Evolutionary conservation across 2,888 invertebrate species (phyloP).

Genomic region (Drosophila atripex): DNA sequence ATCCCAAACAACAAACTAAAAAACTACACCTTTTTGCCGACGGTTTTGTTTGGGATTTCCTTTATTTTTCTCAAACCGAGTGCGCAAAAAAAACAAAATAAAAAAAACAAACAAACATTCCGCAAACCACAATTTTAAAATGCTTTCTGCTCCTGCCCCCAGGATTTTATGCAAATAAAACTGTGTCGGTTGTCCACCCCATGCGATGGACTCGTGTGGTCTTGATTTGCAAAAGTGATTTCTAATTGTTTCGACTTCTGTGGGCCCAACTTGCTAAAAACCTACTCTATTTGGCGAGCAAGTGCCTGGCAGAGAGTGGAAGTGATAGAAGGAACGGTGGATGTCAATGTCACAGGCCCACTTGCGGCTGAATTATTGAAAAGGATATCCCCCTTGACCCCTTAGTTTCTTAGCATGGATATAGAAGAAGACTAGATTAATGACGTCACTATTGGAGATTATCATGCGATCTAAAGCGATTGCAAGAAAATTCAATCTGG

Average conservation of each 20-base stretch:
- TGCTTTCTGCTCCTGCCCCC: neutral
- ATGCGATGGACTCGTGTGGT: conserved; percentile 55
- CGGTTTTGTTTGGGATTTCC: conserved; percentile 39
- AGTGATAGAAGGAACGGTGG: conserved; percentile 30
- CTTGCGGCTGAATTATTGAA: conserved; percentile 41
- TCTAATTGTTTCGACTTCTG: conserved; percentile 59
- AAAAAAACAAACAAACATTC: conserved; percentile 35
- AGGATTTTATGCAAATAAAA: conserved; percentile 64
- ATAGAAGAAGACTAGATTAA: conserved; percentile 58
- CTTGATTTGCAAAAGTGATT: conserved; percentile 63
- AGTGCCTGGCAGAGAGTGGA: neutral
- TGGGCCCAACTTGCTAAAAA: neutral
- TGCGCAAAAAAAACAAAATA: conserved; percentile 20
- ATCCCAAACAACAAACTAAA: conserved; percentile 14
- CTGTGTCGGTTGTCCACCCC: conserved; percentile 55
- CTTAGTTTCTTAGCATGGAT: conserved; percentile 39
- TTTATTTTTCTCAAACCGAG: conserved; percentile 13
- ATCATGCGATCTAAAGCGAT: conserved; percentile 84
- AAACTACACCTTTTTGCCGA: conserved; percentile 26
- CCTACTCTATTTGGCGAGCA: neutral
- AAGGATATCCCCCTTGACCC: conserved; percentile 22
- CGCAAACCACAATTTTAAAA: conserved; percentile 46
- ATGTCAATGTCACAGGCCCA: conserved; percentile 72
- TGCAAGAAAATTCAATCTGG: conserved; percentile 82
- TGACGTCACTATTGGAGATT: conserved; percentile 80